These are phyloP conservation scores for Ophonus ardosiacus DNA, from an alignment of 2,888 invertebrate species.

Conservation along the genomic window DNA sequence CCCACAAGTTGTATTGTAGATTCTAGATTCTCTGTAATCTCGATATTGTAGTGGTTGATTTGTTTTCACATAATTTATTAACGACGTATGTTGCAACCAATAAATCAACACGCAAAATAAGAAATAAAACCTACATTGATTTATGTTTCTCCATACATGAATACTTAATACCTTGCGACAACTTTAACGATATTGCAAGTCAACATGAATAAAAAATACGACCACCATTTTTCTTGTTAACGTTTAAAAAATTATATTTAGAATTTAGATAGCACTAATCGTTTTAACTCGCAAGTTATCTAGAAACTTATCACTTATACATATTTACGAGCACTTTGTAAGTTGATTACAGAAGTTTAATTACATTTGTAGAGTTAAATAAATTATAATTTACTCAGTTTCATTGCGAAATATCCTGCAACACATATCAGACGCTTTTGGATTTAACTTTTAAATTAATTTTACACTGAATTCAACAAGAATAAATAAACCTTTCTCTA, in stretches of 20 bases:
- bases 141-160: slow-evolving; percentile 11
- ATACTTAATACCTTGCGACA: slow-evolving; percentile 9
- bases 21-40: background rate
- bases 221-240: slow-evolving; percentile 3
- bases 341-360: slow-evolving; percentile 29
- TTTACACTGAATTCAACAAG: background rate
- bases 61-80: slow-evolving; percentile 9
- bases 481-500: background rate
- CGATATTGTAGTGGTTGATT: background rate
- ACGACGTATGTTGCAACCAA: slow-evolving; percentile 1
- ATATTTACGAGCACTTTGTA: slow-evolving; percentile 12
- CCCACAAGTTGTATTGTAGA: background rate
- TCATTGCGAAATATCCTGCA: background rate
- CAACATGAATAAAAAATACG: background rate
- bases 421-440: slow-evolving; percentile 2
- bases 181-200: slow-evolving; percentile 10
- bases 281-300: background rate
- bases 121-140: slow-evolving; percentile 28
- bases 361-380: slow-evolving; percentile 34
- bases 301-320: slow-evolving; percentile 18
- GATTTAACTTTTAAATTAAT: slow-evolving; percentile 21
- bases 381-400: slow-evolving; percentile 34
- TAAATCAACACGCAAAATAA: slow-evolving; percentile 36
- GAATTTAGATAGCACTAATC: background rate
- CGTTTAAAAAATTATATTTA: background rate